Percentiles rank a stretch among this genome's conserved stretches.
These are phyloP conservation scores for Rhinoraja longicauda DNA, from an alignment of 2,797 vertebrate species.

Conservation along the genomic window DNA sequence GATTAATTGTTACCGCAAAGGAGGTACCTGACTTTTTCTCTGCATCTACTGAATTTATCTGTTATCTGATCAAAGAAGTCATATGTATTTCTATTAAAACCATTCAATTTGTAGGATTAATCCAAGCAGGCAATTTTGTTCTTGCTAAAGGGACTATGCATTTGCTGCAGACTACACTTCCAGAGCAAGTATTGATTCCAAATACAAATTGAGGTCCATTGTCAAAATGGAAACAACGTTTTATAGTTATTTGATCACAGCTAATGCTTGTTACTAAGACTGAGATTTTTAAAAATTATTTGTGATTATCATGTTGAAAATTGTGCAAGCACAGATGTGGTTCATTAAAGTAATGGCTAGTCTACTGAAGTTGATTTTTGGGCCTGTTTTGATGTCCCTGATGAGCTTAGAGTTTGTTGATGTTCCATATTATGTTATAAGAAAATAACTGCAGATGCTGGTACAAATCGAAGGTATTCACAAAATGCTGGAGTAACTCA, in stretches of 20 bases:
- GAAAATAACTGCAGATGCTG: no score
- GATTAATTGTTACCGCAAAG: background rate
- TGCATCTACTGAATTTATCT: constrained; percentile 3
- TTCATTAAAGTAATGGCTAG: background rate
- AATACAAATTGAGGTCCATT: background rate
- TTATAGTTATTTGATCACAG: background rate
- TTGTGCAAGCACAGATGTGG: background rate
- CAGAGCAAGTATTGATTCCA: constrained; percentile 21
- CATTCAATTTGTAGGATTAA: background rate
- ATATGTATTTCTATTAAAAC: background rate
- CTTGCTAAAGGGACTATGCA: background rate
- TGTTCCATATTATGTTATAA: no score
- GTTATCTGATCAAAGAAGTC: constrained; percentile 8
- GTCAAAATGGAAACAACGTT: constrained; percentile 22
- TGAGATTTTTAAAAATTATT: background rate
- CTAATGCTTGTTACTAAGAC: constrained; percentile 4
- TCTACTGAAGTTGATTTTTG: background rate
- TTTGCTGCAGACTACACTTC: background rate
- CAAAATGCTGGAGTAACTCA: no score
- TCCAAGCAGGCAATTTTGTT: background rate
- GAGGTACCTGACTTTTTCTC: background rate
- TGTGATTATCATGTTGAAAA: constrained; percentile 11
- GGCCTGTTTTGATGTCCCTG: background rate
- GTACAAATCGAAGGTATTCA: no score
- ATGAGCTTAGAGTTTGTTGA: background rate